Evolutionary conservation across 1,140 invertebrate species (phyloP), one percentile per base, ranked within the genome.

Genomic region (Drosophila paulistorum): DNA sequence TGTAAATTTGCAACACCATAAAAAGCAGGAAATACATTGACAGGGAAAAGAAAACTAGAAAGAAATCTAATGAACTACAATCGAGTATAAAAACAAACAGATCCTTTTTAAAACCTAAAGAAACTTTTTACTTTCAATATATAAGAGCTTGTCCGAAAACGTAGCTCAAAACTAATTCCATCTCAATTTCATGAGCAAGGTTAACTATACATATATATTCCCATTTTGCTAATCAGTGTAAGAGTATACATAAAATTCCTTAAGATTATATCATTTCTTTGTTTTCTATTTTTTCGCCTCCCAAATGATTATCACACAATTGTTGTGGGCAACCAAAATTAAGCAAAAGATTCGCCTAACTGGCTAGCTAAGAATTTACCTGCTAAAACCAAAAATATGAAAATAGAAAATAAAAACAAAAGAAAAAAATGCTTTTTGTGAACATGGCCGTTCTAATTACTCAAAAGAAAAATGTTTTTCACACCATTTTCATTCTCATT

Each of bases 401-500:
- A 30, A 30, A 30, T 7, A 30, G 30, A 30, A 6, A 30, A 30
- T 42, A 63, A 59, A 39, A 54, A 39, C 4, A 33, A 55, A 11
- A 41, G 1, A 23, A 11, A 23, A 42, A 23, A 42, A 42, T 45
- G 41, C 0, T 39, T 39, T 10, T 7, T 30, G 30, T 30, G 30
- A 30, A 30, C 35, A 20, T 41, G 17, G 60, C 62, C 39, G n/a
- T 64, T 45, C 42, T 48, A 64, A 64, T 45, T 62, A 45, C 60
- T 35, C 39, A 41, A 62, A 51, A 33, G 64, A 37, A 74, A 62
- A n/a, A 45, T 54, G 64, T 57, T 67, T 71, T 74, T 79, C 63
- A 65, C 60, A 55, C 54, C 54, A 63, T 71, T 71, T 63, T 71
- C 42, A 10, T 74, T 66, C 57, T 42, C 41, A 23, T 73, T 74